These are phyloP conservation scores for Mionectes macconnelli DNA, from an alignment of 2,113 vertebrate genomes.

Conservation along the genomic window DNA sequence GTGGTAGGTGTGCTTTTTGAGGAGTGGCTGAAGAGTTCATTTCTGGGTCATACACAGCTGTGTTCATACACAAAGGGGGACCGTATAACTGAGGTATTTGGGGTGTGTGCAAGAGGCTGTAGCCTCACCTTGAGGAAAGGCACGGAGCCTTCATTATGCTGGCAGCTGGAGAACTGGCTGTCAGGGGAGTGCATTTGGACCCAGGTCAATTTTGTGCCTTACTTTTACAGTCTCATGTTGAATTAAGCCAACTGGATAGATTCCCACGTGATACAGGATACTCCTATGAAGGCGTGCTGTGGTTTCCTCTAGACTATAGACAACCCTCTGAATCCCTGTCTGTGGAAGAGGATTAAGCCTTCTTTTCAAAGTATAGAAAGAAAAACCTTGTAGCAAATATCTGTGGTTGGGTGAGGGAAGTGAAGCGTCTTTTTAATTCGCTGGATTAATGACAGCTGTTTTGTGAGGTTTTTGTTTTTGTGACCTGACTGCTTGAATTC, in stretches of 20 bases:
- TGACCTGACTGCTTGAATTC: background rate
- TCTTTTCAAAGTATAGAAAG: background rate
- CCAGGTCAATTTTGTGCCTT: background rate
- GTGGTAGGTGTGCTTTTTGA: background rate
- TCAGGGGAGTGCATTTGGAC: background rate
- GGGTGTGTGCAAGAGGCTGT: background rate
- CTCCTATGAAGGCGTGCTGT: background rate
- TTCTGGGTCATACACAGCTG: background rate
- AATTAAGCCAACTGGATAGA: background rate
- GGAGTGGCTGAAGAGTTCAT: background rate
- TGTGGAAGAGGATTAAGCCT: background rate
- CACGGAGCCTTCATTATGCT: background rate
- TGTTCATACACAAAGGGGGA: fast-evolving
- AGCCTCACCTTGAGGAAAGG: background rate
- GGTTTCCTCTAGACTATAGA: background rate
- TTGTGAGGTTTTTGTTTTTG: background rate
- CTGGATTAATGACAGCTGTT: background rate
- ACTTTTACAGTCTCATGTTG: background rate
- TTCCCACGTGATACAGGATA: background rate
- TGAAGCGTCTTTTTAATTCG: background rate
- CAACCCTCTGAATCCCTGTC: background rate
- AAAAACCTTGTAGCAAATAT: background rate
- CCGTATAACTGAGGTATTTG: background rate
- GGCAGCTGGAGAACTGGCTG: background rate
- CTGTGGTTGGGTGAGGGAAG: background rate